Percentiles rank a stretch among this genome's conserved stretches.
Evolutionary conservation across 2,888 invertebrate genomes (phyloP).

Genomic region (Hirtodrosophila histrioides): DNA sequence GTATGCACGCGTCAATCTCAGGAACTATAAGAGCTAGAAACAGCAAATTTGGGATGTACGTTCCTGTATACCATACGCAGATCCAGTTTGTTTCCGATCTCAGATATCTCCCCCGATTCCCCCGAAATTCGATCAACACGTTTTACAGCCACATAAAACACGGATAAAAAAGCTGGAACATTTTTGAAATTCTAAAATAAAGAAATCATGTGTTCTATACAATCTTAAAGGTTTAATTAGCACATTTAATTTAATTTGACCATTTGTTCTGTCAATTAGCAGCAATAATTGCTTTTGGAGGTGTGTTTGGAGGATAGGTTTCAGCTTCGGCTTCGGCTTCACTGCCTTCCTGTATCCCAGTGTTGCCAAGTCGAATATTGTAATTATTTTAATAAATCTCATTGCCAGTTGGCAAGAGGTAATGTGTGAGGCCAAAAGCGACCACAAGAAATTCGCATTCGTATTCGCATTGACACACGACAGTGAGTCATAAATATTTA

Average conservation of each 20-base stretch:
- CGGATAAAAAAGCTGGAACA: no score
- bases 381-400: background rate
- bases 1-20: no score
- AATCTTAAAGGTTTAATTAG: conserved; percentile 19
- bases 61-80: no score
- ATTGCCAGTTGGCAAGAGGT: conserved; percentile 20
- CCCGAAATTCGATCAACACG: no score
- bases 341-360: background rate
- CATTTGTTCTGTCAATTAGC: conserved; percentile 20
- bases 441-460: conserved; percentile 20
- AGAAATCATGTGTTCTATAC: conserved; percentile 1
- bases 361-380: no score
- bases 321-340: background rate
- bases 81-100: no score
- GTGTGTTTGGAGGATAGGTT: conserved; percentile 15
- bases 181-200: background rate
- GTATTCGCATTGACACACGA: background rate
- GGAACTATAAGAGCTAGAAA: no score
- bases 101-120: no score
- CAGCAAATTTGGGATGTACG: no score
- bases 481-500: conserved; percentile 44
- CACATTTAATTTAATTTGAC: conserved; percentile 23
- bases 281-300: conserved; percentile 12
- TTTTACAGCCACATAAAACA: no score
- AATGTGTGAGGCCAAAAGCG: conserved; percentile 14